Percentiles rank a stretch among this genome's conserved stretches.
These are phyloP conservation scores for Sciurus niger DNA, from an alignment of 2,113 vertebrate genomes.

Conservation along the genomic window DNA sequence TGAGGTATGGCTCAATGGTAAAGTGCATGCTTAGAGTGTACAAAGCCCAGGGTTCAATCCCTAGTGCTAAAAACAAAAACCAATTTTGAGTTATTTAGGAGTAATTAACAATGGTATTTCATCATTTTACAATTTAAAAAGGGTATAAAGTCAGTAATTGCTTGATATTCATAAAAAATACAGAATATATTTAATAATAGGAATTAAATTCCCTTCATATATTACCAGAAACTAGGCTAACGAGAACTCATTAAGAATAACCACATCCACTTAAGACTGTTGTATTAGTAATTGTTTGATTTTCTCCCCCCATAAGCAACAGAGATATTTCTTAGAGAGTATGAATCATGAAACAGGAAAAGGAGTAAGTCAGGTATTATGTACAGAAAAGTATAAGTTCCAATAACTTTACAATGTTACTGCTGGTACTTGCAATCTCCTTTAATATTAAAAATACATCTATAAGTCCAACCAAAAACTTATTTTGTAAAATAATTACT, in stretches of 20 bases:
- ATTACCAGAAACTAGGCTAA: no score
- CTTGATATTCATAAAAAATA: no score
- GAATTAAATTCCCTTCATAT: no score
- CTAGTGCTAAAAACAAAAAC: no score
- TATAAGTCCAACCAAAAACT: conserved; percentile 62
- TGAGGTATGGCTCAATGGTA: no score
- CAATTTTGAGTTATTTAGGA: no score
- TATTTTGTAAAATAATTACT: background rate
- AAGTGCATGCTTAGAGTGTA: no score
- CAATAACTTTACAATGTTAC: background rate
- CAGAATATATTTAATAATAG: no score
- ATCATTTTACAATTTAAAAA: no score
- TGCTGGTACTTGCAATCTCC: background rate
- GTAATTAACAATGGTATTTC: no score
- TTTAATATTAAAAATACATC: background rate
- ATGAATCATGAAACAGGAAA: conserved; percentile 37
- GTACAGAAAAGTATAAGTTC: conserved; percentile 33
- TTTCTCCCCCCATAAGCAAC: background rate
- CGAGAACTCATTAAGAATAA: conserved; percentile 35
- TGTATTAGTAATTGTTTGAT: background rate
- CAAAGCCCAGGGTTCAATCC: no score
- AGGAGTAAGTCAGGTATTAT: background rate
- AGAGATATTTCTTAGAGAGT: background rate
- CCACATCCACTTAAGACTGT: background rate
- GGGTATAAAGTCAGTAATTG: no score